Evolutionary conservation across 2,797 vertebrate species (phyloP), one percentile per base, ranked within the genome.

Genomic region (Sciaenops ocellatus): DNA sequence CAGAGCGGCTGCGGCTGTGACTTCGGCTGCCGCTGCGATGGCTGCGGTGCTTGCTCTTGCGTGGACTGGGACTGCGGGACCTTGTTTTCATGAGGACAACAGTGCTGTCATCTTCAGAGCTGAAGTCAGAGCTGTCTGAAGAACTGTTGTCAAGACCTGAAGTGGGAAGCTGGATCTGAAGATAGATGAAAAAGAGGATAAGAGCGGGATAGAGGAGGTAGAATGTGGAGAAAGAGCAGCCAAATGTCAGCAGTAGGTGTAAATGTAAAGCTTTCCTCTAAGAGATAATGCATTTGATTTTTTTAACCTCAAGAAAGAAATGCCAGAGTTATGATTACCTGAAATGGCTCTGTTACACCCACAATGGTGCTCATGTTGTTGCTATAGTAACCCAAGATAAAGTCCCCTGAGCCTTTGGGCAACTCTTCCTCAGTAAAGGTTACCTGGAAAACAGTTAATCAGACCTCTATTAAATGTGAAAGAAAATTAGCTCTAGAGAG

Each of bases 351-450:
- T 0, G 98, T 99, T 83, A 99, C 92, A 0, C 98, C 98, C 38
- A 97, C 97, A 1, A 99, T 95, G 85, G 95, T 96, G 93, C 92
- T 97, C 91, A 94, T 97, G 82, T 95, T 96, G 95, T 98, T 97
- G 95, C 98, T 98, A 87, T 98, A 99, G 92, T 98, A 99, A 84
- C 97, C 97, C 15, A 99, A 94, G 89, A 99, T 97, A 90, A 97
- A 99, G 89, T 99, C 98, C 12, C 98, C 98, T 10, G 96, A 96
- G 84, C 96, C 96, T 89, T 97, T 99, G 73, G 98, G 98, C 84
- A 99, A 85, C 0, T 96, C 96, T 78, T 99, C 98, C 87, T 99
- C 98, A 0, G 96, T 94, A 93, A 99, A 99, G 64, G 87, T 92
- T 80, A 98, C 96, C 98, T 99, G 89, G 56, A 89, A 86, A 77